Conservation (phyloP, 2,797 vertebrate species). For the Ceryle rudis region DNA sequence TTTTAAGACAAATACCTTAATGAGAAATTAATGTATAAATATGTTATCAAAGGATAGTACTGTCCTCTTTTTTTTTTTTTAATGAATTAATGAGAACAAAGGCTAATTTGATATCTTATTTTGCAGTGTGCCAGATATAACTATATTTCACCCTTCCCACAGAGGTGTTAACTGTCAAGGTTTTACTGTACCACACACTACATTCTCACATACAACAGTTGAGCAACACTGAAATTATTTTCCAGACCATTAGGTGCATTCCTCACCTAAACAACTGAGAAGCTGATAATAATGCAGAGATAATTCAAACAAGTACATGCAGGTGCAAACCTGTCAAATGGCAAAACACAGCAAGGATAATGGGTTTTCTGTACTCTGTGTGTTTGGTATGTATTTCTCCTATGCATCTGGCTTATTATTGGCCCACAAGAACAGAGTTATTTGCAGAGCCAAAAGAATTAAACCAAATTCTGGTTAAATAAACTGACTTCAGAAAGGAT, state of each 20-base stretch:
- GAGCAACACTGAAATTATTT: conserved; percentile 16
- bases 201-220: not conserved
- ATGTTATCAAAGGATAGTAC: fast-evolving
- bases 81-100: not conserved
- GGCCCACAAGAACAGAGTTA: not conserved
- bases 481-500: not conserved
- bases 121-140: not conserved
- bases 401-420: not conserved
- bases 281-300: not conserved
- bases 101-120: not conserved
- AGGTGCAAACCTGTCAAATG: conserved; percentile 25
- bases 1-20: not conserved
- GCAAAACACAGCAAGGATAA: not conserved
- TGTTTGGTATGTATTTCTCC: not conserved
- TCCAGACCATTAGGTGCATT: conserved; percentile 43
- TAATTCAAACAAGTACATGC: conserved; percentile 4
- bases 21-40: not conserved
- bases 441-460: not conserved
- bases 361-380: not conserved
- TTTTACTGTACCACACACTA: not conserved
- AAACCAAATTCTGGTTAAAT: not conserved
- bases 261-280: not conserved
- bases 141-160: not conserved
- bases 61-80: not conserved
- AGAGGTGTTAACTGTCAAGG: not conserved